Base-by-base conservation (phyloP, 1,140 invertebrate genomes). In the Artemia franciscana region DNA sequence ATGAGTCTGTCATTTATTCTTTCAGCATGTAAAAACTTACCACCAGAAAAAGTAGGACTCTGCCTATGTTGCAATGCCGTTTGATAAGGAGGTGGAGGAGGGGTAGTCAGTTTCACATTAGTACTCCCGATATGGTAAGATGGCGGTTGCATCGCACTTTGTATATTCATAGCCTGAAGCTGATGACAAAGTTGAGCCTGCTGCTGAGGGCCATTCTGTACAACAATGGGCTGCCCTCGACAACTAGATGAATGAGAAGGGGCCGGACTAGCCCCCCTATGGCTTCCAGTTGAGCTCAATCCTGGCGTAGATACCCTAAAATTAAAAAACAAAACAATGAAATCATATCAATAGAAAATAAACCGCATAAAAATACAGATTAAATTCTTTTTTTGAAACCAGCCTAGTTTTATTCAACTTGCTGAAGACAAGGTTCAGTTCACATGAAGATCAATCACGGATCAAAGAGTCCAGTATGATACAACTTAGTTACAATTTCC, bases 171-270 rank as follows among this genome's bases (percentile, higher is more conserved):
- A 4, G 85, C 85, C 71, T 90, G 88, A 71, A 89, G 85, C 70
- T 89, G 86, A 69, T 91, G 87, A 15, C 81, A 78, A 21, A 91
- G 73, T 70, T 91, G 88, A 67, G 88, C 86, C 67, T 89, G 86
- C 21, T 80, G 82, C 73, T 88, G 85, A 0, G 84, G 81, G 5
- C 82, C 83, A 68, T 86, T 86, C 69, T 86, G 84, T 5, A 86
- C 83, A 28, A 87, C 81, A 82, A 86, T 84, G 2, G 83, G 84
- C 67, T 83, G 82, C 25, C 80, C 75, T 27, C 74, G 74, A 23
- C 25, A 70, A 70, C 64, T 73, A 70, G 64, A 65, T 70, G 57
- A 66, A 70, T 61, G 72, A 71, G 76, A 21, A 57, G 80, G 77
- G 5, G 88, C 84, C 24, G 86, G 86, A 71, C 84, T 88, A 57